Conservation (phyloP, 2,113 vertebrate species). For the Muscicapa adusta region DNA sequence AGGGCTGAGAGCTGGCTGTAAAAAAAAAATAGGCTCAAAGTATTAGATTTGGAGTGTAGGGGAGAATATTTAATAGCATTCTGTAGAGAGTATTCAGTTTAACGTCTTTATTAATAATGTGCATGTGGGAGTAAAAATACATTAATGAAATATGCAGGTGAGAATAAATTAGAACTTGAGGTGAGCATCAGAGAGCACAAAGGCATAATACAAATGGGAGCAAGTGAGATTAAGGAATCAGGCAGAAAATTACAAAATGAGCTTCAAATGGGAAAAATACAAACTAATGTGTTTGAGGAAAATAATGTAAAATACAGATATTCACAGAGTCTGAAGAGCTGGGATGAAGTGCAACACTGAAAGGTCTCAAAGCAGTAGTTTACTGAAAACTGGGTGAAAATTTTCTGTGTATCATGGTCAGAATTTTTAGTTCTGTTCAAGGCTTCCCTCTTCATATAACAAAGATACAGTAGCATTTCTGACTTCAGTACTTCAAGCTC, state of each 20-base stretch:
- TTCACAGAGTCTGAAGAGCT: not conserved
- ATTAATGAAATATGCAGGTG: slow-evolving; percentile 60
- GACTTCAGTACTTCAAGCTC: not conserved
- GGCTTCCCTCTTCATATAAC: not conserved
- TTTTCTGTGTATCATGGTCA: not conserved
- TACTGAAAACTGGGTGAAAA: not conserved
- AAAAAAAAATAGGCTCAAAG: slow-evolving; percentile 2
- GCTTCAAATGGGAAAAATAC: slow-evolving; percentile 34
- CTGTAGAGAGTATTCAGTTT: slow-evolving; percentile 34
- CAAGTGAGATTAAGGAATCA: slow-evolving; percentile 32
- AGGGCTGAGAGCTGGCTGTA: not conserved
- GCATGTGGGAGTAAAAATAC: slow-evolving; percentile 44
- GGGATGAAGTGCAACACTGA: not conserved
- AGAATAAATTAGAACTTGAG: slow-evolving; percentile 62
- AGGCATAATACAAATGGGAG: slow-evolving; percentile 37
- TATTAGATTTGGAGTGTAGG: not conserved
- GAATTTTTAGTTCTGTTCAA: not conserved
- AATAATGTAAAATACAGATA: not conserved
- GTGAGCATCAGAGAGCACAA: slow-evolving; percentile 41
- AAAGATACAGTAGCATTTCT: not conserved
- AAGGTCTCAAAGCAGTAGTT: not conserved
- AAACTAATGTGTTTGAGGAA: slow-evolving; percentile 29
- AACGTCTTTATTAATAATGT: slow-evolving; percentile 58
- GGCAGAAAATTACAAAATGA: slow-evolving; percentile 48
- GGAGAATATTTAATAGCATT: slow-evolving; percentile 36